These are phyloP conservation scores for Cherax destructor DNA, from an alignment of 1,140 invertebrate genomes.

Conservation along the genomic window DNA sequence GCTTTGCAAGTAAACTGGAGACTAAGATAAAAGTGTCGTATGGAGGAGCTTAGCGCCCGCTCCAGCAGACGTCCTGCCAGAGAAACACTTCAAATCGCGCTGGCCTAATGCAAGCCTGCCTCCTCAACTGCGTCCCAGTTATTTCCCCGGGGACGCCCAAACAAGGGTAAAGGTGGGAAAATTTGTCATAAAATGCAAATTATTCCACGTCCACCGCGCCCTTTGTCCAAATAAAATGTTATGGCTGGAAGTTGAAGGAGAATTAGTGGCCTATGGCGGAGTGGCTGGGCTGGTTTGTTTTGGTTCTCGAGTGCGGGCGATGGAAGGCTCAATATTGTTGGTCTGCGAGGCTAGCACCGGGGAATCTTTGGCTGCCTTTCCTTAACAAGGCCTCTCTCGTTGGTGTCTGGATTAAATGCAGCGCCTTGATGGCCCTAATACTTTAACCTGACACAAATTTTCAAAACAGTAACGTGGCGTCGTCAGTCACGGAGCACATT, in stretches of 20 bases:
- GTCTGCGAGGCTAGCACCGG: background rate
- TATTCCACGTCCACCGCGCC: slow-evolving; percentile 66
- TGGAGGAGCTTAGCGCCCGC: background rate
- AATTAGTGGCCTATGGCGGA: slow-evolving; percentile 27
- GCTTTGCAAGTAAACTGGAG: background rate
- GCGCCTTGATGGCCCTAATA: slow-evolving; percentile 68
- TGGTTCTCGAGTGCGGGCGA: background rate
- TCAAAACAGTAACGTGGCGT: slow-evolving; percentile 66
- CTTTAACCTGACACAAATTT: slow-evolving; percentile 70
- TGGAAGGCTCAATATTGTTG: background rate
- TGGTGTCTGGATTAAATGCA: slow-evolving; percentile 70
- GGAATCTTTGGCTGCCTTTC: slow-evolving; percentile 27
- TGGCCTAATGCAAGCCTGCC: slow-evolving; percentile 6
- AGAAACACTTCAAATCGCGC: background rate
- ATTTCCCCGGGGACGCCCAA: slow-evolving; percentile 60
- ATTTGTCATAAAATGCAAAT: slow-evolving; percentile 70
- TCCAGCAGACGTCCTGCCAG: background rate
- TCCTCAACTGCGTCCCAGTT: slow-evolving; percentile 54
- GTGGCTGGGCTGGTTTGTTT: background rate
- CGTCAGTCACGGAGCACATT: slow-evolving; percentile 61
- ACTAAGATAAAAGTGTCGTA: background rate
- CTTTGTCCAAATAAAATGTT: slow-evolving; percentile 69
- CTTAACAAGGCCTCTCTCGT: slow-evolving; percentile 62
- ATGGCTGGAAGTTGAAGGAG: slow-evolving; percentile 44
- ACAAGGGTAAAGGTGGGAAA: slow-evolving; percentile 68